phyloP scores from a whole-genome alignment of 2,888 invertebrate species.

The Bimastos eiseni region DNA sequence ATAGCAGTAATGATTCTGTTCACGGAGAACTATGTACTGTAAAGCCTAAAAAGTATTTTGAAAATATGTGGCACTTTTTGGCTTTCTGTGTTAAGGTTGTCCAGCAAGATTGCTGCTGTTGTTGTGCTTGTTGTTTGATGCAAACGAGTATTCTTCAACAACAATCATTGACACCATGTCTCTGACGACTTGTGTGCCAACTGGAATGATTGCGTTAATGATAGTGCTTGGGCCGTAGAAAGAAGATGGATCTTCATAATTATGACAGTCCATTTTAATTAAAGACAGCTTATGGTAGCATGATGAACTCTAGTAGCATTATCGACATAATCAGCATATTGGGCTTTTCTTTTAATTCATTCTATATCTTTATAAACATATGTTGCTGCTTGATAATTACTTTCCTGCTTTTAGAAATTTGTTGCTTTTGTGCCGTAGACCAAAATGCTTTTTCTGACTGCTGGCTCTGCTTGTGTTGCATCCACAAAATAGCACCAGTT shows the following conservation, averaged over 20 bases:
- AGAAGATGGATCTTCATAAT: background rate
- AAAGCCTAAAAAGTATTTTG: background rate
- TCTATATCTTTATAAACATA: background rate
- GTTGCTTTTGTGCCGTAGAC: background rate
- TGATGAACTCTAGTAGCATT: background rate
- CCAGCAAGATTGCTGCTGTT: background rate
- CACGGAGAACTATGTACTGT: background rate
- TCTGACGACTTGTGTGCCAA: background rate
- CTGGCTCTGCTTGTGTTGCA: background rate
- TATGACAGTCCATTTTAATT: too few relatives aligned
- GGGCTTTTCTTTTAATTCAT: background rate
- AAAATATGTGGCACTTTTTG: background rate
- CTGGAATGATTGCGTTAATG: background rate
- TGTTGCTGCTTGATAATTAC: background rate
- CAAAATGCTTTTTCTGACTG: conserved; percentile 2
- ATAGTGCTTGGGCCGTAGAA: background rate
- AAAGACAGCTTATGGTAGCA: background rate
- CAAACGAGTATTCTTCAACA: background rate
- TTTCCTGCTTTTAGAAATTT: background rate
- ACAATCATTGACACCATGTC: background rate
- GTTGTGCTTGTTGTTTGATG: background rate
- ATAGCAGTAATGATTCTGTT: background rate
- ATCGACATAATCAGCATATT: background rate
- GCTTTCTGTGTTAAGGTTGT: background rate
- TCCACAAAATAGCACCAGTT: background rate